Evolutionary conservation across 2,113 vertebrate genomes (phyloP).

Genomic region (Salvelinus alpinus): DNA sequence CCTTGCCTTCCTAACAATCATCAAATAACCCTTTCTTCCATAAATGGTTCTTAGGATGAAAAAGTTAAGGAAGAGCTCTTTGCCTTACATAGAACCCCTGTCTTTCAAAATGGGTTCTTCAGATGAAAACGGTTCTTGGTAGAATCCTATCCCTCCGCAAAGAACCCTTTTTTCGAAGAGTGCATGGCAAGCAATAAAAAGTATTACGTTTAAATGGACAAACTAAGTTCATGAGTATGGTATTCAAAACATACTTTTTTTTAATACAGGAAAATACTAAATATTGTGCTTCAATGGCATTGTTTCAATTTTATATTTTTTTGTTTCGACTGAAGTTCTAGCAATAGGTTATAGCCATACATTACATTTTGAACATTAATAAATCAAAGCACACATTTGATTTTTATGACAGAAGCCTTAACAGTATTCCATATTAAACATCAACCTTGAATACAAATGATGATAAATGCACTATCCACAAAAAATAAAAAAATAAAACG

Average conservation of each 20-base stretch:
- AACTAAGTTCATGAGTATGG: background rate
- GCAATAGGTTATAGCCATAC: background rate
- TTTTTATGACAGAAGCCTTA: background rate
- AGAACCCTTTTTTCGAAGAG: background rate
- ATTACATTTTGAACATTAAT: background rate
- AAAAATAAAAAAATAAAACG: no score
- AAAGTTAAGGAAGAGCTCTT: no score
- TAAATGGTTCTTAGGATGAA: no score
- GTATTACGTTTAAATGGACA: background rate
- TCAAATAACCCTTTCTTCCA: no score
- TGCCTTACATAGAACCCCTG: background rate
- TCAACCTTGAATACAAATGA: no score
- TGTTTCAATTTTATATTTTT: background rate
- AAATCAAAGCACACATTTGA: background rate
- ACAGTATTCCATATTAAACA: no score
- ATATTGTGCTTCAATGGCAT: background rate
- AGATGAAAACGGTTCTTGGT: background rate
- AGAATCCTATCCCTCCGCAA: background rate
- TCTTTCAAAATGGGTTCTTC: background rate
- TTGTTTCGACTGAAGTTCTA: background rate
- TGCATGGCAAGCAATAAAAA: background rate
- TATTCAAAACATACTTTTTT: background rate
- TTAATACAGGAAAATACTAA: background rate
- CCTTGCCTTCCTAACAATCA: background rate
- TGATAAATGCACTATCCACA: no score